Evolutionary conservation across 2,888 invertebrate species (phyloP), one percentile per base, ranked within the genome.

Genomic region (Chydorus sphaericus): DNA sequence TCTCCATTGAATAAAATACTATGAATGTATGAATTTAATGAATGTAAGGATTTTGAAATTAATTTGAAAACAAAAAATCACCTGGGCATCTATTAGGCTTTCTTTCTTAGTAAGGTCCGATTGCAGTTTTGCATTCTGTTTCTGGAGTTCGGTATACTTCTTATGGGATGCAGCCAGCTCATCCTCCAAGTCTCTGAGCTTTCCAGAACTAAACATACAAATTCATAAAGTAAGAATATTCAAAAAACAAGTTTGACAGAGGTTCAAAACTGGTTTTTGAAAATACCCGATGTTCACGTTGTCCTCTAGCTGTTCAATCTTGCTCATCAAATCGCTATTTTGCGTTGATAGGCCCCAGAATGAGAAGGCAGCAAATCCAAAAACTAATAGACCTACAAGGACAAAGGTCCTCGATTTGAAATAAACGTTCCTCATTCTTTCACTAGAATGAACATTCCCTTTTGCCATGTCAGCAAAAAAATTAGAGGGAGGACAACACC

Each of bases 141-240:
- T 29, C 49, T 33, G 33, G 14, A 37, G 33, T 10, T 55, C 48
- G 28, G 48, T 39, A 29, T 29, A 49, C 20, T 49, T 55, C 14
- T 55, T 55, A n/a, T 48, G 31, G 33, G 31, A 48, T 23, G 29
- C 23, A 11, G 33, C 48, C 26, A 55, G 55, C n/a, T 55, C 36
- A 38, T 55, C 55, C 23, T 55, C 55, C 1, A 55, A 33, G n/a
- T 55, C 55, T 16, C 39, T 31, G n/a, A 49, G 55, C 28, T 55
- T 55, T 11, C 48, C 31, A 4, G 55, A 36, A 31, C 55, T 55
- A 26, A 4, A 20, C n/a, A n/a, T n/a, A n/a, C n/a, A n/a, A 18
- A 28, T 16, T 16, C 5, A 16, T 1, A 48, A 53, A 38, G n/a
- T 8, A n/a, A 14, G 18, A 5, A 23, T 28, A n/a, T 33, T 33